These are phyloP conservation scores for Myiozetetes cayanensis DNA, from an alignment of 2,113 vertebrate species.

Conservation along the genomic window DNA sequence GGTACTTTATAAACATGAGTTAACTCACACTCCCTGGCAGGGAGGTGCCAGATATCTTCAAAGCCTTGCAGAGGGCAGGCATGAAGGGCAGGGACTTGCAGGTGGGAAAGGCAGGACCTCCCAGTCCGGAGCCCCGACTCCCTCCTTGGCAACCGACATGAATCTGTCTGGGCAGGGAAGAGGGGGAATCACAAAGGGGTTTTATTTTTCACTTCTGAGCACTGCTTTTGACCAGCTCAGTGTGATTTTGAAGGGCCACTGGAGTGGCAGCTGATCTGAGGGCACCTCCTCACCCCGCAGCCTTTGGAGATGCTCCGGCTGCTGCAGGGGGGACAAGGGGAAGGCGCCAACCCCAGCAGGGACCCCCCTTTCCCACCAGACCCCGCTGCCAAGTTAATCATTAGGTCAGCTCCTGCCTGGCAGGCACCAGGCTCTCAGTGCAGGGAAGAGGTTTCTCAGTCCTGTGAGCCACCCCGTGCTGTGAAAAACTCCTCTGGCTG, in stretches of 20 bases:
- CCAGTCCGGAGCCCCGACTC: neutral
- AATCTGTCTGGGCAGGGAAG: neutral
- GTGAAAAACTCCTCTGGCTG: neutral
- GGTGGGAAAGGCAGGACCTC: neutral
- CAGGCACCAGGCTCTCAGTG: neutral
- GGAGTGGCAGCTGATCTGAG: neutral
- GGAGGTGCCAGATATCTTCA: neutral
- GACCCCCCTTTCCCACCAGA: accelerated
- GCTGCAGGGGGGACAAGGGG: neutral
- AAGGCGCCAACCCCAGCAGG: neutral
- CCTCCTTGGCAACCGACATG: neutral
- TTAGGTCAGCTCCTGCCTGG: neutral
- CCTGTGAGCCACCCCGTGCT: neutral
- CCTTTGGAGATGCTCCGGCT: neutral
- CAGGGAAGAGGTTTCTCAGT: neutral
- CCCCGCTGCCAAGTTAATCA: neutral
- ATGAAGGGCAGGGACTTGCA: neutral
- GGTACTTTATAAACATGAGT: constrained; percentile 27
- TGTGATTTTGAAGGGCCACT: neutral
- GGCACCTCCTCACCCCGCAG: neutral
- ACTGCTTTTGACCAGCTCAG: neutral
- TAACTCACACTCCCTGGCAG: neutral
- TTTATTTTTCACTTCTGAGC: neutral
- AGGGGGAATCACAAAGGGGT: neutral
- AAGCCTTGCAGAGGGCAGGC: neutral